Evolutionary conservation across 2,797 vertebrate genomes (phyloP).

Genomic region (Hydrolagus colliei): DNA sequence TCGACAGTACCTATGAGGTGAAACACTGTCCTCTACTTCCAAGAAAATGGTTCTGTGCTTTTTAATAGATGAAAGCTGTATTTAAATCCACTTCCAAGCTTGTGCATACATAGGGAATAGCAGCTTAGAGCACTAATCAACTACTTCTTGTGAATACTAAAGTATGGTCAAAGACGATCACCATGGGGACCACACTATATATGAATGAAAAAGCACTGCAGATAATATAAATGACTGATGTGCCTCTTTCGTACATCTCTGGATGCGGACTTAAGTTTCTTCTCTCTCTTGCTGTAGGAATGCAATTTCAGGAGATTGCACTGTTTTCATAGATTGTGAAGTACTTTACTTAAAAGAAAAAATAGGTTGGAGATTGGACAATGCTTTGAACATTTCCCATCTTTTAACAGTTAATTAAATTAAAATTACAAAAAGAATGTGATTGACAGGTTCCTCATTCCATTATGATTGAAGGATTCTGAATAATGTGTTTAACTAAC

Average conservation of each 20-base stretch:
- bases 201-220: background rate
- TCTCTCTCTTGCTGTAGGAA: background rate
- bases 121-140: slow-evolving; percentile 29
- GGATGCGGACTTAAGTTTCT: background rate
- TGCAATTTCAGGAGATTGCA: background rate
- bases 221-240: slow-evolving; percentile 15
- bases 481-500: background rate
- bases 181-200: slow-evolving; percentile 15
- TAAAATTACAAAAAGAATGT: background rate
- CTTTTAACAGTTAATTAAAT: background rate
- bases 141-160: slow-evolving; percentile 36
- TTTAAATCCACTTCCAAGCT: slow-evolving; percentile 41
- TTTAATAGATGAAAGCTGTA: slow-evolving; percentile 34
- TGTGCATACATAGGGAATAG: slow-evolving; percentile 39
- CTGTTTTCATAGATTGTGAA: background rate
- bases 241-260: background rate
- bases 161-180: background rate
- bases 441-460: background rate
- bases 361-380: background rate
- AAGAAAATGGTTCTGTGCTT: slow-evolving; percentile 37
- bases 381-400: background rate
- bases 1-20: slow-evolving; percentile 34
- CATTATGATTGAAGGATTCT: background rate
- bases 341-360: background rate
- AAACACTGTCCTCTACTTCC: slow-evolving; percentile 38